Evolutionary conservation across 2,888 invertebrate genomes (phyloP).

Genomic region (Tetanocera ferruginea): DNA sequence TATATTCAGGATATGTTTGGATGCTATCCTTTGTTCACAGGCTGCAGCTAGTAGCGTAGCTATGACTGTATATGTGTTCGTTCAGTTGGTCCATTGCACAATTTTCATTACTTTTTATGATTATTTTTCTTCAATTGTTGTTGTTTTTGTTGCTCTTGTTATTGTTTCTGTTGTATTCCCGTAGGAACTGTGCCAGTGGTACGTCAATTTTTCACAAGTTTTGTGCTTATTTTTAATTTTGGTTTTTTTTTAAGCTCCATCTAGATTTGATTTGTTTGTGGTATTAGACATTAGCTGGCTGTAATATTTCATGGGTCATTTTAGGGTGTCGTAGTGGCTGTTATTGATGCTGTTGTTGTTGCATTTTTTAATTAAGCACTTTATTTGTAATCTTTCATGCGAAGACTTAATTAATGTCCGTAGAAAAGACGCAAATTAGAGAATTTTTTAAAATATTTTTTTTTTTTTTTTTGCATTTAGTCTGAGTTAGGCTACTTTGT

Average conservation of each 20-base stretch:
- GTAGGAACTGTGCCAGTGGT: conserved; percentile 19
- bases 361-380: not conserved
- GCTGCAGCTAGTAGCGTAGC: not conserved
- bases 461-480: not conserved
- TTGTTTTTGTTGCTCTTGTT: not conserved
- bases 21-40: not conserved
- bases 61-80: not conserved
- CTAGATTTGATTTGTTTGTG: conserved; percentile 31
- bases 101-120: conserved; percentile 6
- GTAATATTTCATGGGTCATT: conserved; percentile 11
- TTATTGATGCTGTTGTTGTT: not conserved
- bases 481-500: not conserved
- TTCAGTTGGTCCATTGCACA: not conserved
- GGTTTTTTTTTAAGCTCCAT: conserved; percentile 4
- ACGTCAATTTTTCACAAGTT: conserved; percentile 15
- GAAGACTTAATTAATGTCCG: not conserved
- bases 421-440: not conserved
- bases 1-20: not conserved
- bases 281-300: not conserved
- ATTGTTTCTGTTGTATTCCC: conserved; percentile 15
- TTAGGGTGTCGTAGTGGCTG: not conserved
- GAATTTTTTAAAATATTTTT: not conserved
- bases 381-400: not conserved
- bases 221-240: conserved; percentile 18
- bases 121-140: not conserved